These are phyloP conservation scores for Lucinisca nassula DNA, from an alignment of 2,888 invertebrate genomes.

Conservation along the genomic window DNA sequence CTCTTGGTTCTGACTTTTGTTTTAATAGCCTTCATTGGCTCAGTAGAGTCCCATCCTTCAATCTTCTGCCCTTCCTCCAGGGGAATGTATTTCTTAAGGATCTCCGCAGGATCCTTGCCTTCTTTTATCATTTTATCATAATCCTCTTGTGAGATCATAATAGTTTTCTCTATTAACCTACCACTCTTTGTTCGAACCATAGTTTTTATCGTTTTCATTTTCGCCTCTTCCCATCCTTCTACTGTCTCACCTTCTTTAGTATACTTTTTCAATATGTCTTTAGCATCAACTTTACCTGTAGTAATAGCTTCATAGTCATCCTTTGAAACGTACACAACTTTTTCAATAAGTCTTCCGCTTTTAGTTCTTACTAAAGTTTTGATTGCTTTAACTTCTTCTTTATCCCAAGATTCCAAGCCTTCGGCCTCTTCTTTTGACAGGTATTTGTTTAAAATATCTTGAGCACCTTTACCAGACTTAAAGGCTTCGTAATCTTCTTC, in stretches of 20 bases:
- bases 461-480: slow-evolving; percentile 82
- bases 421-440: slow-evolving; percentile 85
- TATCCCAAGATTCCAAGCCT: slow-evolving; percentile 86
- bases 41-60: slow-evolving; percentile 85
- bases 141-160: slow-evolving; percentile 87
- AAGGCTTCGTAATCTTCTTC: slow-evolving; percentile 87
- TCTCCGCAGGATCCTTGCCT: slow-evolving; percentile 83
- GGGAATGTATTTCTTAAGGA: slow-evolving; percentile 85
- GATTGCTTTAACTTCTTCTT: slow-evolving; percentile 87
- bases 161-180: slow-evolving; percentile 85
- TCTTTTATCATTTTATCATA: slow-evolving; percentile 85
- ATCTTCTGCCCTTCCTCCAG: slow-evolving; percentile 85
- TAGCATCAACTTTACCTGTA: slow-evolving; percentile 82
- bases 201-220: slow-evolving; percentile 87
- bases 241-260: slow-evolving; percentile 82
- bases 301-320: slow-evolving; percentile 87
- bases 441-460: slow-evolving; percentile 83
- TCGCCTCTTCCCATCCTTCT: slow-evolving; percentile 87
- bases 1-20: slow-evolving; percentile 87
- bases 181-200: slow-evolving; percentile 87
- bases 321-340: slow-evolving; percentile 86
- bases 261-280: slow-evolving; percentile 83
- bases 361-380: slow-evolving; percentile 87
- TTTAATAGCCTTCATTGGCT: slow-evolving; percentile 86
- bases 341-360: slow-evolving; percentile 85